Evolutionary conservation across 2,113 vertebrate genomes (phyloP).

Genomic region (Hyla sarda): DNA sequence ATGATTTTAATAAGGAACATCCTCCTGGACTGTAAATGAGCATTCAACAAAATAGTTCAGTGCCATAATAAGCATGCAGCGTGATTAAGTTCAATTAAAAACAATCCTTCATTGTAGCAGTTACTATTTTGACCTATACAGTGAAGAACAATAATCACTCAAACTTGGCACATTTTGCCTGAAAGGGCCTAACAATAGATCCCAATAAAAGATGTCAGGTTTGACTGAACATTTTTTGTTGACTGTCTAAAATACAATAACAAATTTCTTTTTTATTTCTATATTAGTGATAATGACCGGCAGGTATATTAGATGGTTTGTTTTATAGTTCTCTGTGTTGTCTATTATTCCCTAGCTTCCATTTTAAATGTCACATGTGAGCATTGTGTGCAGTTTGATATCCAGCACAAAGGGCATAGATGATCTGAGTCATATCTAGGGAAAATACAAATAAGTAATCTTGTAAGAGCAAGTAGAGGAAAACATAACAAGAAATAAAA

Average conservation of each 20-base stretch:
- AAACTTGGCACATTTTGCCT: not conserved
- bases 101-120: not conserved
- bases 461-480: not conserved
- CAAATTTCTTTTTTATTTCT: not conserved
- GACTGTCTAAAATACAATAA: not conserved
- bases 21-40: not conserved
- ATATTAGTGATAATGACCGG: not conserved
- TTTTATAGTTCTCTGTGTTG: not conserved
- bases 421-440: not conserved
- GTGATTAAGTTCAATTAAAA: not conserved
- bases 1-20: no score
- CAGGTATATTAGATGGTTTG: not conserved
- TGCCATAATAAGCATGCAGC: not conserved
- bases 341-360: not conserved
- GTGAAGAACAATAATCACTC: not conserved
- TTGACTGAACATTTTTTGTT: not conserved
- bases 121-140: not conserved
- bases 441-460: not conserved
- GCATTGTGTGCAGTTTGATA: not conserved
- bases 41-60: not conserved
- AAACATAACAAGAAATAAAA: not conserved
- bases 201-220: not conserved
- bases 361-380: not conserved
- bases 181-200: not conserved
- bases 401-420: not conserved